A percentile compares a stretch with the other conserved stretches of the same genome.
phyloP scores from a whole-genome alignment of 2,797 vertebrate species.

The Zenarchopterus dispar region DNA sequence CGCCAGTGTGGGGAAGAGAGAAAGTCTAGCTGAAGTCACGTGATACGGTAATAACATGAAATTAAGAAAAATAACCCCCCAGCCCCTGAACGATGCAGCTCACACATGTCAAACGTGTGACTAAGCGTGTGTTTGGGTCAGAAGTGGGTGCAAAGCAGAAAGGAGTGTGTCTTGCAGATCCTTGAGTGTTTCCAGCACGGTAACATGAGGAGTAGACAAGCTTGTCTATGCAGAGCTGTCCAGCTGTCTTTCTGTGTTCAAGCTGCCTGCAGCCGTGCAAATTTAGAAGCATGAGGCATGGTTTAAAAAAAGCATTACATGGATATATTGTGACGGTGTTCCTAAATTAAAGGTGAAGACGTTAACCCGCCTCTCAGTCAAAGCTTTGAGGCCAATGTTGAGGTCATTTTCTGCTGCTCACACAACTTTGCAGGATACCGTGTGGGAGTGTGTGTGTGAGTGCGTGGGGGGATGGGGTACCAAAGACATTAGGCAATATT shows the following conservation, averaged over 20 bases:
- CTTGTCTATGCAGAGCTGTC: conserved; percentile 66
- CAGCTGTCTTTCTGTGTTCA: conserved; percentile 64
- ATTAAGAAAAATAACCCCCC: no score
- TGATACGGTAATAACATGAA: not conserved
- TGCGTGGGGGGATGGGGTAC: conserved; percentile 52
- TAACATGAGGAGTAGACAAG: conserved; percentile 67
- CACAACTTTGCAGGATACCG: conserved; percentile 37
- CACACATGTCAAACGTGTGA: conserved; percentile 41
- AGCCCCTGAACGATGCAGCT: not conserved
- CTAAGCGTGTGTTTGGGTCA: not conserved
- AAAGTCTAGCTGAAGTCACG: no score
- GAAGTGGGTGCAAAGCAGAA: conserved; percentile 18
- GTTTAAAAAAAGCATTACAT: not conserved
- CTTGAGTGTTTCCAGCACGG: conserved; percentile 65
- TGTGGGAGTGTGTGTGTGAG: not conserved
- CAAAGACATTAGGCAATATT: conserved; percentile 75
- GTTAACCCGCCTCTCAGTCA: conserved; percentile 35
- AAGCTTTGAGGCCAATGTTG: conserved; percentile 61
- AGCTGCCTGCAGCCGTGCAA: not conserved
- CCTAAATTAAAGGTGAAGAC: conserved; percentile 44
- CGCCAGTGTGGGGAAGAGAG: no score
- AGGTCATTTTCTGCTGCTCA: conserved; percentile 59
- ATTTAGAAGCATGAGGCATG: not conserved
- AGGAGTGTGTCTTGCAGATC: conserved; percentile 43
- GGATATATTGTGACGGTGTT: not conserved